Percentiles rank a stretch among this genome's conserved stretches.
Evolutionary conservation across 2,888 invertebrate genomes (phyloP).

Genomic region (Erpobdella octoculata): DNA sequence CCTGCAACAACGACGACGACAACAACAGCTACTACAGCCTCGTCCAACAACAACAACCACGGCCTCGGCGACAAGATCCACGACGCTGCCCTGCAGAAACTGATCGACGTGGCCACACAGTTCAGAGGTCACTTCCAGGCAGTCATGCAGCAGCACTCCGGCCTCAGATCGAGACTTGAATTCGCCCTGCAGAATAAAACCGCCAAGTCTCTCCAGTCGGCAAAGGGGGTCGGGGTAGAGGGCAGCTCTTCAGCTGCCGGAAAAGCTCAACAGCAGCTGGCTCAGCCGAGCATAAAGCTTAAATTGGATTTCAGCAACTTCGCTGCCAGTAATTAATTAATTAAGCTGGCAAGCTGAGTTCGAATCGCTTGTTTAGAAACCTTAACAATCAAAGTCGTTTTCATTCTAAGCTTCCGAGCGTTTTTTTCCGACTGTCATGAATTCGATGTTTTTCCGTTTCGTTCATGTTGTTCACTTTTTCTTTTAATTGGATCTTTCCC

Average conservation of each 20-base stretch:
- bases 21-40: not conserved
- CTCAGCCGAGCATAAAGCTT: constrained; percentile 67
- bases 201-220: constrained; percentile 26
- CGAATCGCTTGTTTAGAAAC: too few species aligned
- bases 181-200: constrained; percentile 70
- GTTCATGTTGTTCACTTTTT: too few species aligned
- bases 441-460: too few species aligned
- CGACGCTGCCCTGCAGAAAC: constrained; percentile 78
- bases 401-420: too few species aligned
- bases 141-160: constrained; percentile 74
- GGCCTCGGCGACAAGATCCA: constrained; percentile 59
- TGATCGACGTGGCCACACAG: constrained; percentile 82
- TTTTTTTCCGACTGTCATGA: too few species aligned
- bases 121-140: constrained; percentile 88
- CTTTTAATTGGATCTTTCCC: too few species aligned
- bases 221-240: constrained; percentile 8
- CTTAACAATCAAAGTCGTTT: too few species aligned
- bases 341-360: too few species aligned
- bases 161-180: constrained; percentile 73
- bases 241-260: constrained; percentile 35
- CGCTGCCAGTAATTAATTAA: constrained; percentile 35
- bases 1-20: constrained; percentile 41
- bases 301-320: constrained; percentile 93
- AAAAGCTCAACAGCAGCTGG: constrained; percentile 33
- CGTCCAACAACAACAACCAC: constrained; percentile 30